A percentile compares a stretch with the other conserved stretches of the same genome.
These are phyloP conservation scores for Amphipoea lucens DNA, from an alignment of 2,888 invertebrate species.

Conservation along the genomic window DNA sequence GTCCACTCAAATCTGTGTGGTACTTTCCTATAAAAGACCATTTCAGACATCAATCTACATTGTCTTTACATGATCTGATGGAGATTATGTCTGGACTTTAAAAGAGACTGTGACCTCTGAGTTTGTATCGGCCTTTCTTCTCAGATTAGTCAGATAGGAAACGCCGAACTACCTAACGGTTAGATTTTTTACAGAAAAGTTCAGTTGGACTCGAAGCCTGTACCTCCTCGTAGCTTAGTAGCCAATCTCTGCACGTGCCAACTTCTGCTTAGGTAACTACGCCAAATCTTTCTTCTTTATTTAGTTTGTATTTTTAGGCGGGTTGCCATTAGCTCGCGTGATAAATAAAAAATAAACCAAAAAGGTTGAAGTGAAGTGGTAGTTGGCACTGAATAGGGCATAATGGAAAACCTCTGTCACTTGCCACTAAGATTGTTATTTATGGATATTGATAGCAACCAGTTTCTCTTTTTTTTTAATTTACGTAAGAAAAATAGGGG, in stretches of 20 bases:
- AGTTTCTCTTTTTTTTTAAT: conserved; percentile 49
- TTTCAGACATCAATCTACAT: too few relatives aligned
- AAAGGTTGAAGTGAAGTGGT: conserved; percentile 48
- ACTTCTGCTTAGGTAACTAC: background rate
- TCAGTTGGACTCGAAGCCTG: background rate
- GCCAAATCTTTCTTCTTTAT: conserved; percentile 1
- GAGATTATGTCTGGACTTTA: too few relatives aligned
- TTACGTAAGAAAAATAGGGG: conserved; percentile 29
- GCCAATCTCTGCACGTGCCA: conserved; percentile 3
- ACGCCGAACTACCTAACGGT: background rate
- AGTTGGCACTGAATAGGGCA: conserved; percentile 55
- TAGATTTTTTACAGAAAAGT: background rate
- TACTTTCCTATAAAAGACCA: too few relatives aligned
- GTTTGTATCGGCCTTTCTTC: too few relatives aligned
- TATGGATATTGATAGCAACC: conserved; percentile 51
- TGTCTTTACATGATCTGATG: too few relatives aligned
- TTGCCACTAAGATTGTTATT: conserved; percentile 56
- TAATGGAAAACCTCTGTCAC: conserved; percentile 66
- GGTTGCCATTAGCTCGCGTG: conserved; percentile 23
- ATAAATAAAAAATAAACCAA: conserved; percentile 52
- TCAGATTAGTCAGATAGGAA: too few relatives aligned
- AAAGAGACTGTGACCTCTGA: too few relatives aligned
- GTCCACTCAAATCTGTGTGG: too few relatives aligned
- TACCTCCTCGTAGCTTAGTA: background rate
- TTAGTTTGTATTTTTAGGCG: conserved; percentile 39